Base-by-base conservation (phyloP, 2,113 vertebrate genomes). In the Dolichallabes microphthalmus region DNA sequence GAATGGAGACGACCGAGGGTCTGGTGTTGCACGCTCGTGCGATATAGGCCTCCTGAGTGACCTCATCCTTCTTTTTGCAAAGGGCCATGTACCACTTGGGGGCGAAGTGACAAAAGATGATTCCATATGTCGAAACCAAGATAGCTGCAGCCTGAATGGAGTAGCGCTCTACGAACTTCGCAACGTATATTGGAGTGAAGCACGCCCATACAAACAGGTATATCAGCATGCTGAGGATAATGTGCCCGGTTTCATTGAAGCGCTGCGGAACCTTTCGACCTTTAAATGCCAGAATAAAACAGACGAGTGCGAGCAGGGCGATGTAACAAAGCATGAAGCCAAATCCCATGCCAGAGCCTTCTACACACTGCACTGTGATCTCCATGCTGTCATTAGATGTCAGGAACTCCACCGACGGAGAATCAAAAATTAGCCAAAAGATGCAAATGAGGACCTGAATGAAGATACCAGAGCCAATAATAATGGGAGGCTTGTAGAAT, bases 141-240 rank as follows among this genome's bases (percentile, higher is more conserved):
- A 93, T 92, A 60, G 92, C 92, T 55, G 91, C 83, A 13, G 89
- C 89, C 82, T 94, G 91, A 25, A 92, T 85, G 1, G 87, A 89
- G 12, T 89, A 83, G 13, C 77, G 84, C 81, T 93, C 89, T 15
- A 80, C 53, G 14, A 74, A 87, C 76, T 88, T 88, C 0, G 90
- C 87, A 4, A 91, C 50, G 45, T 93, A 93, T n/a, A 93, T 84
- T 5, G 91, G 91, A 50, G 90, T 91, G 78, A 93, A 93, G 71
- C 90, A 90, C 63, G 92, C 86, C 92, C 93, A 93, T 13, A 93
- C 92, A 88, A 93, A 92, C 52, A 93, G 82, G 68, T 91, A 92
- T 55, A 93, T 88, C 32, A 93, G 83, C 91, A 93, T 92, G 85
- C 92, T 92, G 63, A 93, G 92, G 63, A 92, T 93, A 77, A 93